Evolutionary conservation across 1,140 invertebrate species (phyloP), one percentile per base, ranked within the genome.

Genomic region (Melanaphis sacchari): DNA sequence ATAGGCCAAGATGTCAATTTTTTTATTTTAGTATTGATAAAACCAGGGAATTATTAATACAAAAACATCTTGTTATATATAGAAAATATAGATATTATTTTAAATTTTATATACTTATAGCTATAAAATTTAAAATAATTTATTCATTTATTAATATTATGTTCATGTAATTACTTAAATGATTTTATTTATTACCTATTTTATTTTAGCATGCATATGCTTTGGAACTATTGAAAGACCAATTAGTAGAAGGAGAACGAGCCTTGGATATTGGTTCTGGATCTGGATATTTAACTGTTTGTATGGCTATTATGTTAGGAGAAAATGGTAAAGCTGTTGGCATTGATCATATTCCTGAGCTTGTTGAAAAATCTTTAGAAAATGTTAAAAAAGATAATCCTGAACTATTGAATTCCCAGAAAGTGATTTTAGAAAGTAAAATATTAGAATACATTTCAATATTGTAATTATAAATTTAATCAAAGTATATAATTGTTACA

Each of bases 261-360:
- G 98, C 98, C 38, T 96, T 99, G 87, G 99, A 99, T 96, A 98
- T 99, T 94, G 99, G 99, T 36, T 99, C 98, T 94, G 99, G 99
- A 41, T 99, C 98, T 95, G 99, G 99, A 18, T 99, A 99, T 95
- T 96, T 99, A n/a, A 99, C 98, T 84, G 97, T 98, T 38, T 99
- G 98, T 95, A 99, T 99, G 97, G 97, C 97, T 46, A 95, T 97
- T 1, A 98, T 99, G 97, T 96, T 98, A 92, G 97, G 97, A 76
- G 95, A 96, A 90, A 96, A 95, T 94, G 98, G 98, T 66, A 95
- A 96, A 94, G 97, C 96, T 24, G 96, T 99, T 94, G 99, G 99
- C n/a, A 98, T 99, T 94, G 99, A 99, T 95, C 99, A 99, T 95
- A 98, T 99, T 94, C 96, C 97, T 52, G 97, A 98, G 95, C 96